Evolutionary conservation across 1,140 invertebrate genomes (phyloP).

Genomic region (Mesaphorura yosii): DNA sequence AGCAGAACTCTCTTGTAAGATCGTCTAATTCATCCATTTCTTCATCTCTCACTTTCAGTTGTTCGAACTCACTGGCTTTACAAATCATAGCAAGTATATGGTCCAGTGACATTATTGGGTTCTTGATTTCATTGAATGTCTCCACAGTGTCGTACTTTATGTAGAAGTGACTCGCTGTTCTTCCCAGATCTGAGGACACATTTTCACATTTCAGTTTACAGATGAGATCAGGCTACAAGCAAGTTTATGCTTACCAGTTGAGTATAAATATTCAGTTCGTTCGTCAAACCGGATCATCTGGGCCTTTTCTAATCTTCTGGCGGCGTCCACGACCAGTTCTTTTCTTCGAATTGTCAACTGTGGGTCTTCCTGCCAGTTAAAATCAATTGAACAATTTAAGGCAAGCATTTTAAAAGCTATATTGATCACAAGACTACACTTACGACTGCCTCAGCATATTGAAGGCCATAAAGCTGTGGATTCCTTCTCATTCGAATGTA

Average conservation of each 20-base stretch:
- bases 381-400: too few relatives aligned
- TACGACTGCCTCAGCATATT: conserved; percentile 50
- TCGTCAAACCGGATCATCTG: conserved; percentile 87
- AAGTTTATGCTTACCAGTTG: conserved; percentile 47
- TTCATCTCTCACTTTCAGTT: conserved; percentile 90
- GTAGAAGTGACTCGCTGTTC: conserved; percentile 95
- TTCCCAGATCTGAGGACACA: conserved; percentile 61
- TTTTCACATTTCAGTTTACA: conserved; percentile 20
- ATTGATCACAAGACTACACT: conserved; percentile 12
- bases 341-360: conserved; percentile 56
- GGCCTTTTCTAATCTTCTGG: conserved; percentile 76
- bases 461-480: conserved; percentile 79
- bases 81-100: conserved; percentile 82
- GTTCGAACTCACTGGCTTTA: conserved; percentile 84
- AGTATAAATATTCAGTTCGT: conserved; percentile 64
- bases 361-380: conserved; percentile 54
- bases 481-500: conserved; percentile 89
- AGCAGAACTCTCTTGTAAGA: conserved; percentile 56
- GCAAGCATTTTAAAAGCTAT: conserved; percentile 1
- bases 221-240: conserved; percentile 8
- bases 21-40: conserved; percentile 82
- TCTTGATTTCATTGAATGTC: conserved; percentile 66
- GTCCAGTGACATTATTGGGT: conserved; percentile 68
- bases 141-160: conserved; percentile 94
- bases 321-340: conserved; percentile 66